Evolutionary conservation across 1,140 invertebrate species (phyloP).

Genomic region (Penaeus chinensis): DNA sequence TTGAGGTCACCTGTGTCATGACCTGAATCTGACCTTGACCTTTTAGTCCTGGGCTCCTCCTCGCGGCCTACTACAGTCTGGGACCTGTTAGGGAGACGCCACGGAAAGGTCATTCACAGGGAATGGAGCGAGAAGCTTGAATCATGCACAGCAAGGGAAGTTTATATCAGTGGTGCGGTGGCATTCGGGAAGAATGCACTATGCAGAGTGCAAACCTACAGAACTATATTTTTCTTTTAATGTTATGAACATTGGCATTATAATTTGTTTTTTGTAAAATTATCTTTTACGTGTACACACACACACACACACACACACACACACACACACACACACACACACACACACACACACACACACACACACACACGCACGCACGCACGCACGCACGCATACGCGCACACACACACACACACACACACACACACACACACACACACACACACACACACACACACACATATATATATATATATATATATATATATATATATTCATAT

Average conservation of each 20-base stretch:
- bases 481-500: no score
- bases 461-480: no score
- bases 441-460: no score
- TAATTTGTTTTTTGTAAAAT: background rate
- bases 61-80: conserved; percentile 54
- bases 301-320: background rate
- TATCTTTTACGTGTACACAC: background rate
- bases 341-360: background rate
- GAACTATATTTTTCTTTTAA: no score
- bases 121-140: background rate
- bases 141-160: background rate
- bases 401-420: background rate
- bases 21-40: conserved; percentile 52
- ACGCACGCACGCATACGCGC: background rate
- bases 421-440: no score
- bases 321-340: no score
- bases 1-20: conserved; percentile 55
- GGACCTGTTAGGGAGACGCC: conserved; percentile 30
- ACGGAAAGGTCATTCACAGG: background rate
- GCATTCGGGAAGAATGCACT: no score
- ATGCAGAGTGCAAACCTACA: no score
- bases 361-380: background rate
- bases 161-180: no score
- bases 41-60: conserved; percentile 47
- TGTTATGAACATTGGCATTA: no score